phyloP scores from a whole-genome alignment of 2,888 invertebrate genomes.

The Helleia helle region DNA sequence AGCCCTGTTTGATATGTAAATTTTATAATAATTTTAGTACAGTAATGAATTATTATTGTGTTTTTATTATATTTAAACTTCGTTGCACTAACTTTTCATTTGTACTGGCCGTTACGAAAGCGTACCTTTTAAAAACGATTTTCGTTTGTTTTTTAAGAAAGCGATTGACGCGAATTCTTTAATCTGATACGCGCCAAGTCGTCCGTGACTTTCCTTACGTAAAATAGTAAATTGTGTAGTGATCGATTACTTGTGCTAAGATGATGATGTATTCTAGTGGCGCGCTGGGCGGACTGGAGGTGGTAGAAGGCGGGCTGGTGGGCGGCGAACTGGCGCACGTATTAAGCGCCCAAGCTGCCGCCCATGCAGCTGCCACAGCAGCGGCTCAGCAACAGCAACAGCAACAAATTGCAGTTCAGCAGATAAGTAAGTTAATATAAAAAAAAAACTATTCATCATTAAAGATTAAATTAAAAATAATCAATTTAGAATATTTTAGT shows the following conservation, averaged over 20 bases:
- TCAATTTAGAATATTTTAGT: too few species aligned
- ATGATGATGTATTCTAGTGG: constrained; percentile 73
- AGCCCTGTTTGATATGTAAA: neutral
- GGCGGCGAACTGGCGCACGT: constrained; percentile 61
- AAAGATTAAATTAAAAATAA: too few species aligned
- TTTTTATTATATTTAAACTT: constrained; percentile 3
- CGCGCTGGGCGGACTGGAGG: constrained; percentile 68
- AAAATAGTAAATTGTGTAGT: constrained; percentile 19
- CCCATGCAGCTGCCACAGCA: constrained; percentile 58
- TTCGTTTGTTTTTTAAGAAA: constrained; percentile 24
- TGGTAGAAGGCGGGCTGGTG: constrained; percentile 56
- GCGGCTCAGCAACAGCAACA: constrained; percentile 57
- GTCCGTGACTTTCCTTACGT: constrained; percentile 23
- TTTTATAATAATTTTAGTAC: too few species aligned
- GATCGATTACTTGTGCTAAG: constrained; percentile 37
- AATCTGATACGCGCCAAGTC: constrained; percentile 19
- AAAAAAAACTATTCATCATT: too few species aligned
- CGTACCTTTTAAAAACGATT: constrained; percentile 17
- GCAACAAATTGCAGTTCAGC: constrained; percentile 57
- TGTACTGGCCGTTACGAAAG: constrained; percentile 29
- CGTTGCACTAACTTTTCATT: neutral
- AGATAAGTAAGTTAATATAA: constrained; percentile 58
- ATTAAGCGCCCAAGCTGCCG: constrained; percentile 64
- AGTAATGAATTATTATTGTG: too few species aligned
- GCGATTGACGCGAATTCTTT: constrained; percentile 22